Base-by-base conservation (phyloP, 2,888 invertebrate species). In the Andrena bicolor region DNA sequence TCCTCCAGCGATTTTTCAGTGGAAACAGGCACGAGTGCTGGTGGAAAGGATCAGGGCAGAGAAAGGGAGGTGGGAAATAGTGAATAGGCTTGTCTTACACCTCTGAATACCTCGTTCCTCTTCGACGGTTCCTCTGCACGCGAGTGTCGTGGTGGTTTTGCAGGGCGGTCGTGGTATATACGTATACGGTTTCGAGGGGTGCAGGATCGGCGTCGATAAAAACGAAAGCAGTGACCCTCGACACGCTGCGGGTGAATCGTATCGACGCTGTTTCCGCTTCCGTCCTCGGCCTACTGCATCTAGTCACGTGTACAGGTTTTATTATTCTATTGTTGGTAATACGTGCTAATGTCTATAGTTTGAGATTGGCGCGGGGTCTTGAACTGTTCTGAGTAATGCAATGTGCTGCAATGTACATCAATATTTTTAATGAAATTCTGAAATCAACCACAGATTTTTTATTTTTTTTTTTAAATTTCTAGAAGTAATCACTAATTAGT, bases 201-300 rank as follows among this genome's bases (percentile, higher is more conserved):
- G 32, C 41, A 23, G 60, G 28, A 76, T 75, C 56, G 23, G 48
- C 58, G 48, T 51, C 65, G 80, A 83, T 80, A 85, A 75, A 71
- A 61, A 53, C 65, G 61, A 53, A 68, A 64, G 35, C 53, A 16
- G 26, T n/a, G 61, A 20, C 26, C 28, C 16, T 41, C 69, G 26
- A 20, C 35, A 48, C 20, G 35, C 61, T 20, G 53, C 66, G 32
- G 72, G 76, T 76, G 76, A 72, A 72, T 77, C 68, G 26, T 66
- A 71, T 75, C 80, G 56, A 20, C 7, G 10, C 30, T 60, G 73
- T 69, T 68, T 69, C 68, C 66, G 68, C 49, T 72, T 81, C 71
- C 80, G 73, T 6, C 20, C 41, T 35, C 56, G 51, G 13, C 41
- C 51, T 30, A 58, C 23, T 16, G 60, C 58, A 13, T 23, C 32